A percentile compares a stretch with the other conserved stretches of the same genome.
Conservation (phyloP, 1,140 invertebrate genomes). For the Globodera ellingtonae region DNA sequence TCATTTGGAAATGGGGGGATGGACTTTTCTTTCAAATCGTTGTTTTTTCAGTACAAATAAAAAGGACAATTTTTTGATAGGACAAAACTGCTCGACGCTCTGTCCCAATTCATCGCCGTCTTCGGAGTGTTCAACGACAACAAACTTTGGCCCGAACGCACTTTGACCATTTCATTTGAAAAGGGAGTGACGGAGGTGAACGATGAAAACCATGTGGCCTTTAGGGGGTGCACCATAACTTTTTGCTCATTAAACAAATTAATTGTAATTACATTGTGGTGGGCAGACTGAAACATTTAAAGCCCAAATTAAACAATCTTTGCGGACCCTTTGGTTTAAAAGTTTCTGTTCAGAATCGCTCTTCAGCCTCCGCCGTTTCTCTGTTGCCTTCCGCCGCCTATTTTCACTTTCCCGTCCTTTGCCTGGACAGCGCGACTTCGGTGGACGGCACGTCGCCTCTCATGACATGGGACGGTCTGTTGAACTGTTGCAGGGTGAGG, state of each 20-base stretch:
- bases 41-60: background rate
- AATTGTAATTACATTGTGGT: too few species aligned
- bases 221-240: too few species aligned
- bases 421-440: background rate
- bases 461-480: background rate
- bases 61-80: background rate
- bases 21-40: background rate
- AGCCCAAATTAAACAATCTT: background rate
- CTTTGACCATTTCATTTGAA: slow-evolving; percentile 12
- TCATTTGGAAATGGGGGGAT: too few species aligned
- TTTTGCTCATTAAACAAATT: too few species aligned
- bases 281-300: background rate
- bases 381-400: background rate
- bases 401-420: slow-evolving; percentile 1
- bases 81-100: slow-evolving; percentile 13
- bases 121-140: background rate
- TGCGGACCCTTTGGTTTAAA: background rate
- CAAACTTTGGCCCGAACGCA: slow-evolving; percentile 20
- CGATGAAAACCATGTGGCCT: background rate
- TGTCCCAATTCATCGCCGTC: background rate
- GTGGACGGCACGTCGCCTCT: background rate
- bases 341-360: background rate
- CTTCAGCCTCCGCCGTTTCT: background rate
- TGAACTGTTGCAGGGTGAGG: background rate
- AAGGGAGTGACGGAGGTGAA: background rate